Base-by-base conservation (phyloP, 2,797 vertebrate species). In the Sylvilagus floridanus region DNA sequence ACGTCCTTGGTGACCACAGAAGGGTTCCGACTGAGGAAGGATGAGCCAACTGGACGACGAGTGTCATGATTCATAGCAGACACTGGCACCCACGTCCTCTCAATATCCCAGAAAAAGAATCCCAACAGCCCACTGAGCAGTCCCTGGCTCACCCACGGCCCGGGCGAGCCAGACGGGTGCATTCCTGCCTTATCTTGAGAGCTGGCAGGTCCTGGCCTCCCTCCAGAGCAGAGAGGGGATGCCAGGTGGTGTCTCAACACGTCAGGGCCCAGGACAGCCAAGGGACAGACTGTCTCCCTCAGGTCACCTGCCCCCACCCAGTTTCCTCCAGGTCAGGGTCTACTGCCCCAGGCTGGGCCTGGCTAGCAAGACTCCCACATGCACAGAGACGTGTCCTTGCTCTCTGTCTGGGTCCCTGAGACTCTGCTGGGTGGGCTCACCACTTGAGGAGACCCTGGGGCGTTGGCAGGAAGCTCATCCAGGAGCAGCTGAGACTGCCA, bases 171-270 rank as follows among this genome's bases (percentile, higher is more conserved):
- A 81, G 65, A 79, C 47, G 14, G 77, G 54, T 35, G 78, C 90
- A 93, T 89, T 87, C 76, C 90, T 91, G 89, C 10, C 68, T 96
- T 88, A 88, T 95, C 93, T 87, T 19, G n/a, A 93, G 83, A 84
- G 76, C 5, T 28, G 69, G 81, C 76, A 82, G 68, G 72, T 84
- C 77, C 82, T 68, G 7, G 84, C 11, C 50, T 90, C 87, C 84
- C 66, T 84, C 16, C 60, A 86, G 71, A 81, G n/a, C 84, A 84
- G 26, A 89, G 66, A 37, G 19, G 90, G 96, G 92, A 95, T 91
- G 71, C 76, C 35, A 68, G 47, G 47, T 19, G 65, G 42, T 37
- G 68, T 87, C 90, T 89, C 62, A 82, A 69, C 76, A 73, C 2
- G 4, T 91, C 66, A 79, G 21, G n/a, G 37, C 50, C 47, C 60